These are phyloP conservation scores for Ibidorhyncha struthersii DNA, from an alignment of 2,113 vertebrate genomes.

Conservation along the genomic window DNA sequence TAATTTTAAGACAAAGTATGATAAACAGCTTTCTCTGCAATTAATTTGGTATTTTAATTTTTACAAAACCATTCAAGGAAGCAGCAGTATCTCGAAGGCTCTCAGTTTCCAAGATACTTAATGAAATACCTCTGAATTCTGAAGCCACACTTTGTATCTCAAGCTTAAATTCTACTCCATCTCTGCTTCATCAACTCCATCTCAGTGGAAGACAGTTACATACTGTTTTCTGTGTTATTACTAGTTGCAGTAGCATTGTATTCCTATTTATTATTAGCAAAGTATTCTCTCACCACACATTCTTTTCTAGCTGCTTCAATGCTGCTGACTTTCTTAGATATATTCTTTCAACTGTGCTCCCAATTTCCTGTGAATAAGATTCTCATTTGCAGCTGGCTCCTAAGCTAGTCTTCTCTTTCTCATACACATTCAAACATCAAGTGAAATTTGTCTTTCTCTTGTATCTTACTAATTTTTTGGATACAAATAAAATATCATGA, in stretches of 20 bases:
- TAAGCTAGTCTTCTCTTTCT: background rate
- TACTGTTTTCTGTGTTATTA: background rate
- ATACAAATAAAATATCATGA: background rate
- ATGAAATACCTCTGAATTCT: background rate
- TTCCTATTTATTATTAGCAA: constrained; percentile 17
- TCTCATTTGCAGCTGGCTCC: constrained; percentile 2
- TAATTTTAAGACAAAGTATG: background rate
- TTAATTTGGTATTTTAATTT: background rate
- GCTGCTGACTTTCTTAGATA: background rate
- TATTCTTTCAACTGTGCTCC: constrained; percentile 40
- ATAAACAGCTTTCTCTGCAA: background rate
- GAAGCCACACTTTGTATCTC: background rate
- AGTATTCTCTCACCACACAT: background rate
- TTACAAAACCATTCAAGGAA: background rate
- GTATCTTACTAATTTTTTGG: background rate
- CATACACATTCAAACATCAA: constrained; percentile 33
- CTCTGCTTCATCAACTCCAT: background rate
- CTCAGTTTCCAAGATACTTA: background rate
- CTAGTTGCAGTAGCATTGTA: background rate
- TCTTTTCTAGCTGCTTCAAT: background rate
- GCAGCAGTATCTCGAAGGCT: background rate
- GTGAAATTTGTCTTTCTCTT: background rate
- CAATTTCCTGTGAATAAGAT: constrained; percentile 22
- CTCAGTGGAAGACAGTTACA: background rate
- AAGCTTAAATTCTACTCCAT: background rate